A percentile compares a stretch with the other conserved stretches of the same genome.
Evolutionary conservation across 2,888 invertebrate species (phyloP).

Genomic region (Morpho helenor): DNA sequence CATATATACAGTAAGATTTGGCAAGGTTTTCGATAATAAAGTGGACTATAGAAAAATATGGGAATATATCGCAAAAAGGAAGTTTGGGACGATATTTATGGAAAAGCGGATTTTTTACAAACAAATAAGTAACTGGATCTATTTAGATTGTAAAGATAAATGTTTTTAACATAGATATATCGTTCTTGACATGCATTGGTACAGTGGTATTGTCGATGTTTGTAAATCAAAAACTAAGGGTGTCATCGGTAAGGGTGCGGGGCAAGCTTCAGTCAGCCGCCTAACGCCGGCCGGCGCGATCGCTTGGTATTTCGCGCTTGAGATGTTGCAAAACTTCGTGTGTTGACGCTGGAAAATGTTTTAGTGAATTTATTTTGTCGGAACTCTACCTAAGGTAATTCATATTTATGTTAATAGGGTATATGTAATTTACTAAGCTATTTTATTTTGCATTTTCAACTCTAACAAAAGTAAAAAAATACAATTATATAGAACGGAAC

Average conservation of each 20-base stretch:
- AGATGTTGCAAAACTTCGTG: constrained; percentile 25
- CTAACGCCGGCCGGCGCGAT: constrained; percentile 40
- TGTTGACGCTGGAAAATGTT: constrained; percentile 22
- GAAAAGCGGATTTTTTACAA: too few species aligned
- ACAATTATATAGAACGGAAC: too few species aligned
- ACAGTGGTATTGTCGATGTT: neutral
- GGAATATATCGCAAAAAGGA: too few species aligned
- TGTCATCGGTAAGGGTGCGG: constrained; percentile 29
- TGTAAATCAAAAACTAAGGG: constrained; percentile 17
- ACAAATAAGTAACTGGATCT: too few species aligned
- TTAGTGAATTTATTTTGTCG: constrained; percentile 19
- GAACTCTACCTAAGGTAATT: constrained; percentile 12
- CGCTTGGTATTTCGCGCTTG: constrained; percentile 16
- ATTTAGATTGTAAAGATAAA: neutral
- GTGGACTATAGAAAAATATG: too few species aligned
- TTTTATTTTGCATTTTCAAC: too few species aligned
- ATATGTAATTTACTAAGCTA: too few species aligned
- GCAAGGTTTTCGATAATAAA: too few species aligned
- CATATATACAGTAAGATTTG: too few species aligned
- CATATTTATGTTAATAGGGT: neutral
- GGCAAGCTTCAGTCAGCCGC: constrained; percentile 56
- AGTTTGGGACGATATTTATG: too few species aligned
- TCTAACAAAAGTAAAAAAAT: too few species aligned
- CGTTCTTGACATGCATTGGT: neutral
- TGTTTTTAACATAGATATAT: too few species aligned